phyloP scores from a whole-genome alignment of 30 jellyfish, hydroid and myxozoan species.

The Turritopsis dohrnii region DNA sequence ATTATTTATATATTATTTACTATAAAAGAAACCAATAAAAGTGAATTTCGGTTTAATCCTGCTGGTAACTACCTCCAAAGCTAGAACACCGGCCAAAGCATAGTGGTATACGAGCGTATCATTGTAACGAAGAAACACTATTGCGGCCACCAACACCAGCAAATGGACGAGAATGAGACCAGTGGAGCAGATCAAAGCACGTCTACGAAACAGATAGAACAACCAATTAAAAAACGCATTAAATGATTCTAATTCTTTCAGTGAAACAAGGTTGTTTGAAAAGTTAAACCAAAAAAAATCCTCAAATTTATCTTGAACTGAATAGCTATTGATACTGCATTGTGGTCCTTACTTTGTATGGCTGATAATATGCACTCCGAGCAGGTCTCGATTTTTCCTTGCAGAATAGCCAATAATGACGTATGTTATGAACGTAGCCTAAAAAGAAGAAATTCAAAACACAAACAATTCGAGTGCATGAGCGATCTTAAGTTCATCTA shows the following conservation, averaged over 20 bases:
- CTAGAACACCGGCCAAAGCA: conserved; percentile 54
- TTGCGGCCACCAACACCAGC: conserved; percentile 55
- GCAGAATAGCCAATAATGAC: conserved; percentile 34
- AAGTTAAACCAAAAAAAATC: too few relatives aligned
- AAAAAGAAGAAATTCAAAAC: not conserved
- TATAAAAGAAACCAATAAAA: not conserved
- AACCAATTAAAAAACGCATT: not conserved
- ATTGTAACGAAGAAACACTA: conserved; percentile 65
- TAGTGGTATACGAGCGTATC: conserved; percentile 42
- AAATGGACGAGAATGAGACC: conserved; percentile 63
- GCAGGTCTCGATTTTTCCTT: conserved; percentile 44
- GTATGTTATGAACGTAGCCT: conserved; percentile 56
- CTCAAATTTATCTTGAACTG: too few relatives aligned
- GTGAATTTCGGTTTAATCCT: not conserved
- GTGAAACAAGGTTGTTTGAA: too few relatives aligned
- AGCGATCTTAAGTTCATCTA: not conserved
- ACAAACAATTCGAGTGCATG: not conserved
- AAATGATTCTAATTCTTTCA: too few relatives aligned
- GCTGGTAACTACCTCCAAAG: conserved; percentile 52
- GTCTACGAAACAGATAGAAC: conserved; percentile 17
- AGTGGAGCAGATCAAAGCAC: conserved; percentile 69
- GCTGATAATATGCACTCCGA: conserved; percentile 41
- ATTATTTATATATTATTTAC: too few relatives aligned
- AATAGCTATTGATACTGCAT: too few relatives aligned
- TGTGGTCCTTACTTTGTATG: conserved; percentile 51